These are phyloP conservation scores for Trissolcus brochymenae DNA, from an alignment of 2,888 invertebrate species.

Conservation along the genomic window DNA sequence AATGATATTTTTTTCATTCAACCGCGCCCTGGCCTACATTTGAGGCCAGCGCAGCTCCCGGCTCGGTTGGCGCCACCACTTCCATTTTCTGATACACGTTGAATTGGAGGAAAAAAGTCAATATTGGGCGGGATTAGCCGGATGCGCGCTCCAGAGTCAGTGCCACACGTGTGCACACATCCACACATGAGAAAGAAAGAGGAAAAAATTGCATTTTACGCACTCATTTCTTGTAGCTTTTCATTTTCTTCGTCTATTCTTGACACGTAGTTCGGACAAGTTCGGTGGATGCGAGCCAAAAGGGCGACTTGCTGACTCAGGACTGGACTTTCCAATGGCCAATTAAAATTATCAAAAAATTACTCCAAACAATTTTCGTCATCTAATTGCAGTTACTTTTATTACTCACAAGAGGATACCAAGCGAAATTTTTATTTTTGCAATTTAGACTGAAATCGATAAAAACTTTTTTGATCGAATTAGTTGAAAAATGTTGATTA, in stretches of 20 bases:
- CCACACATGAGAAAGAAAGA: background rate
- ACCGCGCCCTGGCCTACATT: constrained; percentile 74
- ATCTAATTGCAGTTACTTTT: background rate
- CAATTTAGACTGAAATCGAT: background rate
- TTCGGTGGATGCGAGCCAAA: constrained; percentile 39
- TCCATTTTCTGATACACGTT: constrained; percentile 56
- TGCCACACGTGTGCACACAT: constrained; percentile 13
- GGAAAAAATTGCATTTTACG: constrained; percentile 36
- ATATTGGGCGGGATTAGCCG: constrained; percentile 51
- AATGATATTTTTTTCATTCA: constrained; percentile 75
- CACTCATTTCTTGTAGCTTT: constrained; percentile 27
- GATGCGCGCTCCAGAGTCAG: constrained; percentile 36
- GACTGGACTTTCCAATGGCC: constrained; percentile 5
- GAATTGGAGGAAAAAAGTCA: constrained; percentile 54
- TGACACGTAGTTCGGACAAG: constrained; percentile 48
- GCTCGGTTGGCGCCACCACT: constrained; percentile 46
- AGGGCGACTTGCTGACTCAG: constrained; percentile 18
- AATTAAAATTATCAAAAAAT: constrained; percentile 18
- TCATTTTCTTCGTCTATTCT: constrained; percentile 43
- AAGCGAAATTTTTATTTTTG: background rate
- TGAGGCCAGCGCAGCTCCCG: constrained; percentile 60
- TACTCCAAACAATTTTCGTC: background rate
- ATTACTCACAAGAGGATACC: background rate
- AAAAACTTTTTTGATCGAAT: too few species aligned
- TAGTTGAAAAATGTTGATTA: too few species aligned